Conservation (phyloP, 1,140 invertebrate genomes). For the Drosophila pectinifera region DNA sequence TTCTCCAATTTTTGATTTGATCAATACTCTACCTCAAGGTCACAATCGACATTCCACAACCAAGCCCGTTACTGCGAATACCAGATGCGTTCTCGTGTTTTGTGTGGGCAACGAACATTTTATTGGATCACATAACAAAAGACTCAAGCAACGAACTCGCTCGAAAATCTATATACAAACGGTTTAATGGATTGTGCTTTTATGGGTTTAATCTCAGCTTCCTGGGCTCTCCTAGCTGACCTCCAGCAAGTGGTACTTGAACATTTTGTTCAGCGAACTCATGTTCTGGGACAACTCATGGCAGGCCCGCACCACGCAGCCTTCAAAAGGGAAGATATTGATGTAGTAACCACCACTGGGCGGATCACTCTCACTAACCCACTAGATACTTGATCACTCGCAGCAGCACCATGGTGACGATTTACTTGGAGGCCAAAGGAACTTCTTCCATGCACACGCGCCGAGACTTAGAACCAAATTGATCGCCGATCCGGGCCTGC, state of each 20-base stretch:
- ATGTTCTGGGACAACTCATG: conserved; percentile 77
- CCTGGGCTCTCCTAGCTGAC: conserved; percentile 44
- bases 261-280: conserved; percentile 75
- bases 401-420: conserved; percentile 71
- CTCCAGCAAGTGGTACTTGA: conserved; percentile 71
- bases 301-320: conserved; percentile 70
- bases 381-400: conserved; percentile 79
- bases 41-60: conserved; percentile 28
- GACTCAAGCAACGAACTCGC: conserved; percentile 53
- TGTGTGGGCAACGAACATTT: conserved; percentile 32
- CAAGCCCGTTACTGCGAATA: conserved; percentile 16
- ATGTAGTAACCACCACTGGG: conserved; percentile 16
- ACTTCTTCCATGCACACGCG: conserved; percentile 71
- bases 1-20: no score
- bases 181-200: conserved; percentile 2
- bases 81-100: neutral
- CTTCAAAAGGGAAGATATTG: conserved; percentile 41
- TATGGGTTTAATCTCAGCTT: neutral
- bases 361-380: conserved; percentile 61
- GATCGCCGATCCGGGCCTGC: conserved; percentile 65
- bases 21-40: conserved; percentile 16
- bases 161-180: conserved; percentile 33
- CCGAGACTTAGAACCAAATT: conserved; percentile 81
- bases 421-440: conserved; percentile 14
- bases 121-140: conserved; percentile 59